Evolutionary conservation across 2,888 invertebrate species (phyloP), one percentile per base, ranked within the genome.

Genomic region (Ochropleura plecta): DNA sequence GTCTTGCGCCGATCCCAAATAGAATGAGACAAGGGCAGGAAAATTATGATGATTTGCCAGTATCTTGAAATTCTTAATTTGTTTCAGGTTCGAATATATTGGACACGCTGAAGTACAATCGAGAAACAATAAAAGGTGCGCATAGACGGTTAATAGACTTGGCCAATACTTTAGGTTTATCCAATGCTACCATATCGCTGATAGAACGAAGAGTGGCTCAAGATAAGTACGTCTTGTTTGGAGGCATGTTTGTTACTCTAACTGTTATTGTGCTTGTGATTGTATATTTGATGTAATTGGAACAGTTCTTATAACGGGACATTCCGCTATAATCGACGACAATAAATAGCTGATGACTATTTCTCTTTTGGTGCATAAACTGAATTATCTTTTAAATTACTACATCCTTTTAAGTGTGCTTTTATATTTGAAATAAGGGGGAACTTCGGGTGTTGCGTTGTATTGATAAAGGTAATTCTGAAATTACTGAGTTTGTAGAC

Each of bases 111-210:
- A 97, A 98, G 80, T 98, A 98, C 79, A 99, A 99, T 94, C 97
- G 98, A 71, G 97, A 97, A 81, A 98, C 98, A 0, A 91, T 99
- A 62, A 99, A 99, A 93, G 98, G 98, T 2, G 99, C 99, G 0
- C 98, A 98, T 82, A 97, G 97, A 87, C 97, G 98, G 81, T 97
- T 99, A 77, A 97, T 99, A 86, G 98, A 99, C 90, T 97, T 99
- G 92, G 98, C 98, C 14, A 99, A 98, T 93, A 98, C 98, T 0
- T 96, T 99, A 18, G 99, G 99, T 0, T 96, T 99, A 68, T 99
- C 99, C 10, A 99, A 99, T 92, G 99, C 99, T 12, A 99, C 99
- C 0, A 99, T 99, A 97, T 97, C 98, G 83, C 96, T 99, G 57
- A 99, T 99, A 86, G 99, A 99, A 91, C 97, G 98, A 72, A 95